Percentiles rank a stretch among this genome's conserved stretches.
Evolutionary conservation across 1,140 invertebrate species (phyloP).

Genomic region (Drosophila kikkawai): DNA sequence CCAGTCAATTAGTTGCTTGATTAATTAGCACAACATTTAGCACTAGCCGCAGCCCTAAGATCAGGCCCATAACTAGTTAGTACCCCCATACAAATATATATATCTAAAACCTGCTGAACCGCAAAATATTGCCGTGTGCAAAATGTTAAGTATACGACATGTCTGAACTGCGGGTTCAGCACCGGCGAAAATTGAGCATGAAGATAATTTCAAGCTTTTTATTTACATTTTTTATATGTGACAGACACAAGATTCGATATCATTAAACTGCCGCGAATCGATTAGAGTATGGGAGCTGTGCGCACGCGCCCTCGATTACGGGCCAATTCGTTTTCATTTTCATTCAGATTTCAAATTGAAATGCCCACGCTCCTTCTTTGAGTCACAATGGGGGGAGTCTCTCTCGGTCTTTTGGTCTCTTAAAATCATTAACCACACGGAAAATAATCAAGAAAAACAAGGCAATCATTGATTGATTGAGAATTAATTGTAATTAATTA

Average conservation of each 20-base stretch:
- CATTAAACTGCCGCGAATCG: conserved; percentile 73
- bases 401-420: conserved; percentile 16
- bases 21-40: conserved; percentile 68
- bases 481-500: background rate
- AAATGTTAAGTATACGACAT: conserved; percentile 51
- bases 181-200: conserved; percentile 24
- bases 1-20: conserved; percentile 63
- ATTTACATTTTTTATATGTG: conserved; percentile 27
- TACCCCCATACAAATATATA: conserved; percentile 9
- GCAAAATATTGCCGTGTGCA: conserved; percentile 41
- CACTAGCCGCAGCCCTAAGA: conserved; percentile 24
- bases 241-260: conserved; percentile 69
- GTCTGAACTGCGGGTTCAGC: conserved; percentile 35
- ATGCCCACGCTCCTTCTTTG: conserved; percentile 62
- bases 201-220: conserved; percentile 34
- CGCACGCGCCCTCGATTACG: conserved; percentile 76
- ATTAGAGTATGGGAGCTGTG: conserved; percentile 58
- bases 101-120: conserved; percentile 37
- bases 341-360: conserved; percentile 33
- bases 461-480: background rate
- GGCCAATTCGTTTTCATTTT: conserved; percentile 66
- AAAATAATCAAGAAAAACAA: conserved; percentile 34
- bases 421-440: conserved; percentile 41
- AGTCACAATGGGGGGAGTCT: conserved; percentile 31
- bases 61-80: conserved; percentile 40